phyloP scores from a whole-genome alignment of 2,113 vertebrate species.

The Etheostoma spectabile region DNA sequence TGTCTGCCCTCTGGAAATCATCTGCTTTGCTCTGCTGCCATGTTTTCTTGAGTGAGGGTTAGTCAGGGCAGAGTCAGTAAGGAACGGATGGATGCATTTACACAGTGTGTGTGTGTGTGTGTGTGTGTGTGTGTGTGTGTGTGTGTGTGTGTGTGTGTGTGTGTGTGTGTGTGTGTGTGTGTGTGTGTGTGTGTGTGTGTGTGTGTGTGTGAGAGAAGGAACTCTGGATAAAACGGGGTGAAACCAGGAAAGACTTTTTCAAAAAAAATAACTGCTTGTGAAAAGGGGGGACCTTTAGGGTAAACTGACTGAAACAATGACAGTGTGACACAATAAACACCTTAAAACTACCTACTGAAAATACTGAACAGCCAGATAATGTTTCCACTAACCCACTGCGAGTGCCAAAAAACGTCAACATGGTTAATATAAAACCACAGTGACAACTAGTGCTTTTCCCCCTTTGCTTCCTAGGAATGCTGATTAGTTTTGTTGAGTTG shows the following conservation, averaged over 20 bases:
- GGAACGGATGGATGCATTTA: conserved; percentile 8
- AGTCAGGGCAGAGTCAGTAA: conserved; percentile 17
- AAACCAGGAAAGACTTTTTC: neutral
- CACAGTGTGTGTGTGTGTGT: conserved; percentile 27
- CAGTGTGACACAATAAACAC: neutral
- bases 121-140: neutral
- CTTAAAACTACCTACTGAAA: neutral
- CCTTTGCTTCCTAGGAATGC: conserved; percentile 13
- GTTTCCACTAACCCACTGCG: neutral
- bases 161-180: conserved; percentile 14
- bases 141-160: neutral
- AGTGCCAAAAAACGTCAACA: conserved; percentile 24
- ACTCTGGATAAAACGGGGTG: conserved; percentile 35
- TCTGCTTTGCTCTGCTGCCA: neutral
- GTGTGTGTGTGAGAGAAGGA: neutral
- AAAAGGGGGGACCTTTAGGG: conserved; percentile 12
- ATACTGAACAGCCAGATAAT: neutral
- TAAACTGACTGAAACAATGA: conserved; percentile 1
- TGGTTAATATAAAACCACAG: conserved; percentile 57
- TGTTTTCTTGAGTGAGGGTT: conserved; percentile 31
- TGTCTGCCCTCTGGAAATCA: neutral
- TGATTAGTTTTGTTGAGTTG: conserved; percentile 7
- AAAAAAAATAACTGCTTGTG: conserved; percentile 17
- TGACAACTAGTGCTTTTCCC: neutral
- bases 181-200: neutral